Conservation (phyloP, 2,888 invertebrate species). For the Cantharis nigra region DNA sequence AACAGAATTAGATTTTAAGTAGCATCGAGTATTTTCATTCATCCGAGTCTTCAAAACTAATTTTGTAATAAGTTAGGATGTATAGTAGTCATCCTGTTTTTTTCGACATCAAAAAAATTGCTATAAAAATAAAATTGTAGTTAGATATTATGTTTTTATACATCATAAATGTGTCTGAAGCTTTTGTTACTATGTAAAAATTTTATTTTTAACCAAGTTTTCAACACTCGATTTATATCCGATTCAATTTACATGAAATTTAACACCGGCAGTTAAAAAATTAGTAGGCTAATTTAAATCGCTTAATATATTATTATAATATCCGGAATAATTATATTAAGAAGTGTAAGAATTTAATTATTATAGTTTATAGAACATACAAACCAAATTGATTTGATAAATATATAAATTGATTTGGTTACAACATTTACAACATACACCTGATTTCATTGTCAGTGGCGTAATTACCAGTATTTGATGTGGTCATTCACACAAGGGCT, state of each 20-base stretch:
- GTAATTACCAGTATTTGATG: too few relatives aligned
- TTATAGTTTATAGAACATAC: too few relatives aligned
- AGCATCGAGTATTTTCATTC: neutral
- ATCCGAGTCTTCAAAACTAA: neutral
- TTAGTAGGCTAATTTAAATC: neutral
- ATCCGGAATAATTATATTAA: neutral
- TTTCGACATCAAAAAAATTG: neutral
- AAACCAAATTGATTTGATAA: too few relatives aligned
- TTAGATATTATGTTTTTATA: neutral
- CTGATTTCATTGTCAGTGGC: too few relatives aligned
- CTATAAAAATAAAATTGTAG: neutral
- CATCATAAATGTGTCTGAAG: neutral
- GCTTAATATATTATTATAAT: neutral
- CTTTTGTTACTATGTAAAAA: neutral
- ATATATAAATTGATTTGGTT: too few relatives aligned
- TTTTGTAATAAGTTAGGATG: conserved; percentile 1
- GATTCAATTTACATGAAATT: neutral
- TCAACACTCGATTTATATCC: conserved; percentile 1
- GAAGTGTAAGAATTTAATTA: too few relatives aligned
- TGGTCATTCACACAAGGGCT: too few relatives aligned
- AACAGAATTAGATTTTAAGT: neutral
- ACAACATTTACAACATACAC: too few relatives aligned
- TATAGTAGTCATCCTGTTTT: neutral
- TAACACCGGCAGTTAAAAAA: neutral
- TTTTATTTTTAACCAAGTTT: neutral